Percentiles rank a stretch among this genome's conserved stretches.
Evolutionary conservation across 30 jellyfish, hydroid and myxozoan species (phyloP).

Genomic region (Sanderia malayensis): DNA sequence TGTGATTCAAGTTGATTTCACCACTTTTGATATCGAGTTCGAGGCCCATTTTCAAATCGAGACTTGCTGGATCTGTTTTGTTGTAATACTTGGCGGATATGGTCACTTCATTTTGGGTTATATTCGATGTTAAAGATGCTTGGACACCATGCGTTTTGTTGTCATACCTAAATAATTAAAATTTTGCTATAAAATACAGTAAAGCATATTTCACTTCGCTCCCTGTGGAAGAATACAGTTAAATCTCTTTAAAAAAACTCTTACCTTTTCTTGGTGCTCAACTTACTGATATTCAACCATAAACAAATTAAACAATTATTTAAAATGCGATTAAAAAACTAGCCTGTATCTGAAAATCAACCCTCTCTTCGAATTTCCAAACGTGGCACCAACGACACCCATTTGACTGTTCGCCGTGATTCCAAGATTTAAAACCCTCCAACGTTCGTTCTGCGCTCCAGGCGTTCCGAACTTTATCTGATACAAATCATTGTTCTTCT

Average conservation of each 20-base stretch:
- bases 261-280: too few relatives aligned
- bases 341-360: slow-evolving; percentile 64
- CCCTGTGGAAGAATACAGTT: too few relatives aligned
- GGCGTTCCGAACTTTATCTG: slow-evolving; percentile 75
- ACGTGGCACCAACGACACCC: slow-evolving; percentile 88
- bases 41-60: slow-evolving; percentile 75
- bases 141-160: slow-evolving; percentile 65
- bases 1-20: slow-evolving; percentile 28
- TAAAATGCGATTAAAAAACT: slow-evolving; percentile 1
- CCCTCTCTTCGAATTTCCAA: slow-evolving; percentile 86
- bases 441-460: slow-evolving; percentile 57
- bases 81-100: slow-evolving; percentile 59
- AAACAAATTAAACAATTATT: too few relatives aligned
- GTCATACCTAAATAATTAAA: slow-evolving; percentile 68
- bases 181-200: too few relatives aligned
- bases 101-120: slow-evolving; percentile 52
- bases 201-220: too few relatives aligned
- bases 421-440: slow-evolving; percentile 62
- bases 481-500: slow-evolving; percentile 61
- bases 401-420: slow-evolving; percentile 35
- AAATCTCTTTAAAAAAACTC: too few relatives aligned
- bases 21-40: slow-evolving; percentile 28
- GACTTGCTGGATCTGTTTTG: slow-evolving; percentile 82
- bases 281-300: too few relatives aligned
- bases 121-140: slow-evolving; percentile 60